Evolutionary conservation across 2,113 vertebrate species (phyloP).

Genomic region (Hydrolagus affinis): DNA sequence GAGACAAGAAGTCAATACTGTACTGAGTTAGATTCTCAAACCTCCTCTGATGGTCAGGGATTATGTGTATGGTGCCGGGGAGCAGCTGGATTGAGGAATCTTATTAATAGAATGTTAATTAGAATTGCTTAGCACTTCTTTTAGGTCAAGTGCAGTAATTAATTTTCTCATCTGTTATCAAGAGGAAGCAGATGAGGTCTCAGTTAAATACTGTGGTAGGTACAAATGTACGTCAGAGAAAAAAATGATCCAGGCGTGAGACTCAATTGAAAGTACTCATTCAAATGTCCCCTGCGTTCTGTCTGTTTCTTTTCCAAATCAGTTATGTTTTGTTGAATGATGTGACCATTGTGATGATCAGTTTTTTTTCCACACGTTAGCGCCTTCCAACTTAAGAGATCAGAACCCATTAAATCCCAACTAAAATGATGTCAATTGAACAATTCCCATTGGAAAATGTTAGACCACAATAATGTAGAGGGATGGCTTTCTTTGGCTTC

Average conservation of each 20-base stretch:
- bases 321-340: neutral
- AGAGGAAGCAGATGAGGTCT: neutral
- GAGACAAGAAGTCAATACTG: no score
- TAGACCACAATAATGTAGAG: neutral
- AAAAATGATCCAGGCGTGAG: neutral
- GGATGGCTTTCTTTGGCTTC: no score
- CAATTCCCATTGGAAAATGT: neutral
- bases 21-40: no score
- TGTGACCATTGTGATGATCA: neutral
- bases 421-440: neutral
- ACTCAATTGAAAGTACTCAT: neutral
- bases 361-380: neutral
- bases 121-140: constrained; percentile 2
- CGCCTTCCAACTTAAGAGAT: neutral
- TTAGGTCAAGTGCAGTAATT: neutral
- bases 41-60: no score
- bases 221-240: neutral
- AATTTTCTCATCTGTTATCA: neutral
- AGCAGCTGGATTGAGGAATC: neutral
- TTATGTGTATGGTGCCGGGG: neutral
- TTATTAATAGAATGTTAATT: constrained; percentile 1
- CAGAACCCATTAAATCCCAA: neutral
- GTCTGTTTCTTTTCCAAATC: neutral
- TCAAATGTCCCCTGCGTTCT: neutral
- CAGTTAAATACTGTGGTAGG: neutral